Percentiles rank a stretch among this genome's conserved stretches.
These are phyloP conservation scores for Rhyacophila brunnea DNA, from an alignment of 1,140 invertebrate genomes.

Conservation along the genomic window DNA sequence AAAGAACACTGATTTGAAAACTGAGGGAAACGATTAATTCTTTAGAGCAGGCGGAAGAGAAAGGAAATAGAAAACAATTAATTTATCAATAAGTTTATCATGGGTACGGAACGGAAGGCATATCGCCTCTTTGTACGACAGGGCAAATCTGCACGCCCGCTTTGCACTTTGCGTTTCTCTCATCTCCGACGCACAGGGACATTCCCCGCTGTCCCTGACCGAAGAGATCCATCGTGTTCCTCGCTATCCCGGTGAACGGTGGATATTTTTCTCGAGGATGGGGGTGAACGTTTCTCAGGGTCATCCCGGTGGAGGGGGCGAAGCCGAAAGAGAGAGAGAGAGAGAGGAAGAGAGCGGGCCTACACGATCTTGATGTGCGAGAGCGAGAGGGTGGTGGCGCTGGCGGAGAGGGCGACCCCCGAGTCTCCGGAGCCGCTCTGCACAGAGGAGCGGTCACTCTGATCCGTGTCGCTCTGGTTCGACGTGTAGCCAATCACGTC, in stretches of 20 bases:
- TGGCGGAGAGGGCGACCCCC: slow-evolving; percentile 72
- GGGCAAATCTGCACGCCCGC: slow-evolving; percentile 19
- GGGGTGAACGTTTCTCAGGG: slow-evolving; percentile 33
- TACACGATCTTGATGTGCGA: slow-evolving; percentile 53
- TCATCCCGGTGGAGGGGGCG: no score
- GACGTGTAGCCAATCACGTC: slow-evolving; percentile 85
- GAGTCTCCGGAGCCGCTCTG: slow-evolving; percentile 76
- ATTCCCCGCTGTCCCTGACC: neutral
- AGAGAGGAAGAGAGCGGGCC: slow-evolving; percentile 17
- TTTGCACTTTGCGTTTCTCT: slow-evolving; percentile 11
- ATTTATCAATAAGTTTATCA: no score
- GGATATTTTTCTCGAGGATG: slow-evolving; percentile 11
- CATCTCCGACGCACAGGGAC: neutral
- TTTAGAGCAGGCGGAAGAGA: no score
- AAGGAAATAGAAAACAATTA: no score
- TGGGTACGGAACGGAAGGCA: no score
- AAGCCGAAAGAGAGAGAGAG: neutral
- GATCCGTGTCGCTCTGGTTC: slow-evolving; percentile 80
- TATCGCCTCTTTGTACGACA: slow-evolving; percentile 25
- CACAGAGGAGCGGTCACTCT: slow-evolving; percentile 69
- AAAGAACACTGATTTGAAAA: no score
- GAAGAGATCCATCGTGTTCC: neutral
- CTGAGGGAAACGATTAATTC: no score
- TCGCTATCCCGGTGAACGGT: neutral
- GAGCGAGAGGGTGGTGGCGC: slow-evolving; percentile 58